These are phyloP conservation scores for Callorhinus ursinus DNA, from an alignment of 2,113 vertebrate genomes.

Conservation along the genomic window DNA sequence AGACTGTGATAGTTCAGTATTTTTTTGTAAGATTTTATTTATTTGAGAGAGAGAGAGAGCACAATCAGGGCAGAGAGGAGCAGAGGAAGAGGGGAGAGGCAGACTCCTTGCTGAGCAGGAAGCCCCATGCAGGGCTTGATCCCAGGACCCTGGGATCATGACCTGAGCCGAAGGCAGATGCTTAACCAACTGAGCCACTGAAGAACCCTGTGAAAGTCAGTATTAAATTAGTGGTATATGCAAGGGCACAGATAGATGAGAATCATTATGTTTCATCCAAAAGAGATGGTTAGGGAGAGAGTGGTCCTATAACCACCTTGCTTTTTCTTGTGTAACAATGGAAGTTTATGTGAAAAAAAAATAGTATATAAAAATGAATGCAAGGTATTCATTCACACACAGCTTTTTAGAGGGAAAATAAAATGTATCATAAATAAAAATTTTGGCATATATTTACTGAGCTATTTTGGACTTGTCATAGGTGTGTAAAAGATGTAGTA, in stretches of 20 bases:
- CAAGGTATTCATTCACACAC: neutral
- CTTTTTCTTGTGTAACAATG: neutral
- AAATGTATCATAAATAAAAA: conserved; percentile 20
- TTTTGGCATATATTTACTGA: neutral
- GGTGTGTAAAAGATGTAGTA: neutral
- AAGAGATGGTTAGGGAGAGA: neutral
- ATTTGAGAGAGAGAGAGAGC: neutral
- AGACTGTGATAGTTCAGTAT: neutral
- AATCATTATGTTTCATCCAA: neutral
- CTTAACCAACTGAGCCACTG: neutral
- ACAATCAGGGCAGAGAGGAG: neutral
- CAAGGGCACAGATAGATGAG: neutral
- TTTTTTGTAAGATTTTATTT: neutral
- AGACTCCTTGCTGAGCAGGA: neutral
- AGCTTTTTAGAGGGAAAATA: conserved; percentile 51
- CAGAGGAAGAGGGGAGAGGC: neutral
- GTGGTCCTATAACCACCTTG: neutral
- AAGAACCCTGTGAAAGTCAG: neutral
- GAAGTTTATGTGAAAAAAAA: conserved; percentile 4
- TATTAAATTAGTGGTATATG: neutral
- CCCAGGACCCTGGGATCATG: neutral
- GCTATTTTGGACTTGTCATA: neutral
- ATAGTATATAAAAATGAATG: conserved; percentile 9
- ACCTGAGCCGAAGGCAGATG: neutral
- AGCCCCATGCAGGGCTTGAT: neutral